Conservation (phyloP, 2,113 vertebrate species). For the Spizaetus ornatus region DNA sequence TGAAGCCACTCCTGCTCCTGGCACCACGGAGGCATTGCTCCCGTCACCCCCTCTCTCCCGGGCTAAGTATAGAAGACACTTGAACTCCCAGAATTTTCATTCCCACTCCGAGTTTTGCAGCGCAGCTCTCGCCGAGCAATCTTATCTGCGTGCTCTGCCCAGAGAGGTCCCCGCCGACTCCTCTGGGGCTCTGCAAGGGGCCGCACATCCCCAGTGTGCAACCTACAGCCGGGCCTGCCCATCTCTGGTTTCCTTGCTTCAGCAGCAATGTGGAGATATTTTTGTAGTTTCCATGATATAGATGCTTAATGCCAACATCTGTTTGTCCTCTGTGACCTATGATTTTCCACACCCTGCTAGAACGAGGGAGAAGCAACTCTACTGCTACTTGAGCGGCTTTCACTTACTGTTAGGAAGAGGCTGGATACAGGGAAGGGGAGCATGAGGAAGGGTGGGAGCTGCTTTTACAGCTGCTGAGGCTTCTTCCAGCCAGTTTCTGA, state of each 20-base stretch:
- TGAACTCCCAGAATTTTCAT: background rate
- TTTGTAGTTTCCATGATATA: background rate
- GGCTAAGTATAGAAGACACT: background rate
- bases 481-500: background rate
- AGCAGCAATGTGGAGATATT: background rate
- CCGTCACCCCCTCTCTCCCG: fast-evolving
- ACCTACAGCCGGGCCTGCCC: background rate
- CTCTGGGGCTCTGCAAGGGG: background rate
- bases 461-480: background rate
- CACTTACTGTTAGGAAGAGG: background rate
- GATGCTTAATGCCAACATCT: background rate
- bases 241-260: background rate
- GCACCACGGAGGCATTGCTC: fast-evolving
- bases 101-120: background rate
- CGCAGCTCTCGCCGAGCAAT: fast-evolving
- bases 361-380: background rate
- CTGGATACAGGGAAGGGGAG: background rate
- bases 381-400: background rate
- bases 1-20: background rate
- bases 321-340: background rate
- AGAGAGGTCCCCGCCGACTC: background rate
- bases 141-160: background rate
- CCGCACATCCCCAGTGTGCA: background rate
- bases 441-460: background rate
- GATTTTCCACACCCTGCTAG: background rate